These are phyloP conservation scores for Melopsittacus undulatus DNA, from an alignment of 2,797 vertebrate genomes.

Conservation along the genomic window DNA sequence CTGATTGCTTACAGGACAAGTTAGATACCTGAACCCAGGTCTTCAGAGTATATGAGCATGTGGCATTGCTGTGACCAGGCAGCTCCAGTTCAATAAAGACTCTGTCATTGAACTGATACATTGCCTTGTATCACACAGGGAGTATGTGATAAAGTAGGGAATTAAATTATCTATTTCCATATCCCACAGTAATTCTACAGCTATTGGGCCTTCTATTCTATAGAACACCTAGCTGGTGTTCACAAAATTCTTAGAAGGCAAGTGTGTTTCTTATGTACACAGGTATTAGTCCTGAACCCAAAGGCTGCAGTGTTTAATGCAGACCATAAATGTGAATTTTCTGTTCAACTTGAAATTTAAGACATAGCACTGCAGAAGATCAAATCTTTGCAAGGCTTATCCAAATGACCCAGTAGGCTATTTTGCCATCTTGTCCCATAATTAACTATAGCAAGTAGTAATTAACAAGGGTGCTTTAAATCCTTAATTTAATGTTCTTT, in stretches of 20 bases:
- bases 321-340: background rate
- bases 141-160: background rate
- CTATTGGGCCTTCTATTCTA: background rate
- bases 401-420: background rate
- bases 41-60: background rate
- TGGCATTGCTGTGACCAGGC: background rate
- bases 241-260: background rate
- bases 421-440: slow-evolving; percentile 44
- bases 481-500: slow-evolving; percentile 32
- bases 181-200: background rate
- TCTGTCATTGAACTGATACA: background rate
- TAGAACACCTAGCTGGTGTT: background rate
- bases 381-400: background rate
- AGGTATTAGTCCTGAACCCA: background rate
- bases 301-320: background rate
- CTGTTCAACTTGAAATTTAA: slow-evolving; percentile 28
- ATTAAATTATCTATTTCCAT: background rate
- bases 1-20: background rate
- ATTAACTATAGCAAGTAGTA: background rate
- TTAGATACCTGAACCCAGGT: background rate
- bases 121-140: background rate
- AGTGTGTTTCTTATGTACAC: background rate
- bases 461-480: slow-evolving; percentile 47
- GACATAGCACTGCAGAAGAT: background rate
- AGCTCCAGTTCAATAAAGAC: background rate